Conservation (phyloP, 2,113 vertebrate species). For the Eptatretus burgeri region DNA sequence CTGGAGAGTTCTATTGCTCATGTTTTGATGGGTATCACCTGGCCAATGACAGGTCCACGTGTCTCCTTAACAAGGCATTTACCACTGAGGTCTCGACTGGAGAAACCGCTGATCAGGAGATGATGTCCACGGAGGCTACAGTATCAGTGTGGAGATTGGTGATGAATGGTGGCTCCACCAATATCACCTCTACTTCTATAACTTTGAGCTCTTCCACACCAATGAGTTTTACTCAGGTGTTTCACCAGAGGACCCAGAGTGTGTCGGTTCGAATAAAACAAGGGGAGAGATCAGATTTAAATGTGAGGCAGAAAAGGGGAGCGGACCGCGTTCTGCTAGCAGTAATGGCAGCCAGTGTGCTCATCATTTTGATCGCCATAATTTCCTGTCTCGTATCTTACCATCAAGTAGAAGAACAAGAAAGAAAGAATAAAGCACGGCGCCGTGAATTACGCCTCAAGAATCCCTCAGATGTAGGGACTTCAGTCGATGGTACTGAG, state of each 20-base stretch:
- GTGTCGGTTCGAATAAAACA: too few species aligned
- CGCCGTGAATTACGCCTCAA: too few species aligned
- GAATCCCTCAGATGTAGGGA: too few species aligned
- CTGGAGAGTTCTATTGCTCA: constrained; percentile 2
- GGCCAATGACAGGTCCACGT: not conserved
- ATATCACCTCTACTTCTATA: not conserved
- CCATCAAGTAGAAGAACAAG: too few species aligned
- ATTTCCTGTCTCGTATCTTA: too few species aligned
- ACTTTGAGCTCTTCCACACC: not conserved
- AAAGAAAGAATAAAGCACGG: too few species aligned
- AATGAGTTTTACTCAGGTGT: not conserved
- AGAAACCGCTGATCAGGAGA: not conserved
- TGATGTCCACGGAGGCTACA: not conserved
- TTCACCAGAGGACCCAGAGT: not conserved
- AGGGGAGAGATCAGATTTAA: too few species aligned
- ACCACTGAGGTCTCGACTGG: not conserved
- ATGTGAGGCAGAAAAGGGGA: too few species aligned
- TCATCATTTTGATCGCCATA: too few species aligned
- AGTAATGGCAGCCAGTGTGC: too few species aligned
- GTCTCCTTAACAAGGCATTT: not conserved
- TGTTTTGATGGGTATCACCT: not conserved
- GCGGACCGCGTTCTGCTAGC: too few species aligned
- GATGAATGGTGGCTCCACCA: not conserved
- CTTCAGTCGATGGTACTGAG: too few species aligned
- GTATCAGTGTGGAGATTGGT: not conserved